These are phyloP conservation scores for Ameiurus melas DNA, from an alignment of 2,113 vertebrate species.

Conservation along the genomic window DNA sequence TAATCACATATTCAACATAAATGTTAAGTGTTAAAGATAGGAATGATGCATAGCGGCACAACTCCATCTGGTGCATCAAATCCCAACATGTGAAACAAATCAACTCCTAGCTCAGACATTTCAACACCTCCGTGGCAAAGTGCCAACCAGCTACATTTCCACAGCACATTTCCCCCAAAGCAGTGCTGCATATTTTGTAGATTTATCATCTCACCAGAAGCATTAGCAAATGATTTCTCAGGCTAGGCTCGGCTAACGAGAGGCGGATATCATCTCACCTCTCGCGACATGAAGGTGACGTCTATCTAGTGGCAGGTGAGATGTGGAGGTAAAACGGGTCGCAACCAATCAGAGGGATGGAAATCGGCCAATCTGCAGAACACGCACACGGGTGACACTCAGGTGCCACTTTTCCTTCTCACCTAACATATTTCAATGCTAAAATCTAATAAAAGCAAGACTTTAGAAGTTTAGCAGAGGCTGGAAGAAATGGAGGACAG, in stretches of 20 bases:
- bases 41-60: neutral
- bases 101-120: neutral
- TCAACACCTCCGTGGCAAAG: neutral
- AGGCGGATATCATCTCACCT: neutral
- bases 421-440: neutral
- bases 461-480: neutral
- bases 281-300: neutral
- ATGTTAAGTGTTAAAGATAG: neutral
- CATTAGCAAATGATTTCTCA: conserved; percentile 45
- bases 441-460: neutral
- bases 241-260: neutral
- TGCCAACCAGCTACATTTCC: conserved; percentile 4
- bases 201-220: neutral
- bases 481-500: neutral
- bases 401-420: conserved; percentile 32
- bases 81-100: neutral
- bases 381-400: neutral
- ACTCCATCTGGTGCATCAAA: neutral
- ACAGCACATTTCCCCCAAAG: neutral
- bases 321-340: conserved; percentile 37
- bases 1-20: neutral
- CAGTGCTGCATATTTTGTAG: neutral
- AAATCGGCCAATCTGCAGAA: conserved; percentile 20
- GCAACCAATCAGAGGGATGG: conserved; percentile 37
- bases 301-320: conserved; percentile 36